A percentile compares a stretch with the other conserved stretches of the same genome.
Conservation (phyloP, 2,888 invertebrate genomes). For the Empis livida region DNA sequence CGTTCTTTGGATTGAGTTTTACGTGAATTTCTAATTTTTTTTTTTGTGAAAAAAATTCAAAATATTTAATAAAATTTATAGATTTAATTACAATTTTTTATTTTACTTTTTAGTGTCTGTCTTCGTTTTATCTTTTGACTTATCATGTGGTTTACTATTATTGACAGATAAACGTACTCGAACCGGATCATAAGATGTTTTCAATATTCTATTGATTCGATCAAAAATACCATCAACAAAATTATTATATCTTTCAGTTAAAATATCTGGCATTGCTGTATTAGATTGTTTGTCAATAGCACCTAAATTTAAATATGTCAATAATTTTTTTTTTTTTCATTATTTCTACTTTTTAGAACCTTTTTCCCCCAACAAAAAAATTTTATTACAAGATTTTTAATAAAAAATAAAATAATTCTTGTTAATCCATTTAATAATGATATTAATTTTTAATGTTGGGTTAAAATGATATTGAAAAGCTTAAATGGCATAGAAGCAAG, state of each 20-base stretch:
- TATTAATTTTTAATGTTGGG: no score
- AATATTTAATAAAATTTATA: not conserved
- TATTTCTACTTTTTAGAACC: no score
- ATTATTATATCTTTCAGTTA: slow-evolving; percentile 70
- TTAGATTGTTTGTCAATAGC: no score
- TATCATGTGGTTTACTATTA: not conserved
- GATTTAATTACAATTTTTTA: slow-evolving; percentile 5
- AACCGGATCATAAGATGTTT: slow-evolving; percentile 72
- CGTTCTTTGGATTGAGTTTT: not conserved
- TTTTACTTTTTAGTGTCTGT: slow-evolving; percentile 18
- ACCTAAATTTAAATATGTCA: not conserved
- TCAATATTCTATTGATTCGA: slow-evolving; percentile 67
- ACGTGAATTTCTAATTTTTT: no score
- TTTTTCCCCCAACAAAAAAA: no score
- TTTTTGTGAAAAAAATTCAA: no score
- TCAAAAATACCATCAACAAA: slow-evolving; percentile 73
- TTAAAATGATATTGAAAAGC: no score
- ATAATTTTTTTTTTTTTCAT: not conserved
- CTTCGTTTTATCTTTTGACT: not conserved
- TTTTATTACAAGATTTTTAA: no score
- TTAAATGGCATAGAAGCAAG: no score
- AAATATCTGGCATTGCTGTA: slow-evolving; percentile 48
- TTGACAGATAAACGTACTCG: slow-evolving; percentile 42
- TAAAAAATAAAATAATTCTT: no score
- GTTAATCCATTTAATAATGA: no score